Conservation (phyloP, 1,140 invertebrate genomes). For the Zaprionus ornatus region DNA sequence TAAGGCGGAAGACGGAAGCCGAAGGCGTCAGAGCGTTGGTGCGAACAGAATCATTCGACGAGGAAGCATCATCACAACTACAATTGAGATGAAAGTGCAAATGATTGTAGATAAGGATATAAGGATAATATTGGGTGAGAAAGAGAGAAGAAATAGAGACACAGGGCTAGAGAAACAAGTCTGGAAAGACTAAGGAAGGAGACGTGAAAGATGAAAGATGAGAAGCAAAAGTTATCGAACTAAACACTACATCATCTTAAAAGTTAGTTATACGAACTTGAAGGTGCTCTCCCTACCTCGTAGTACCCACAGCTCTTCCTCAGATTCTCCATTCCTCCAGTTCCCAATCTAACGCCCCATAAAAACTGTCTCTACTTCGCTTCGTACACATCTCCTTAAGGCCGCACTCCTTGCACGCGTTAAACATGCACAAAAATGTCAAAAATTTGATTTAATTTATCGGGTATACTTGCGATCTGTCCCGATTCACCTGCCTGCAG, state of each 20-base stretch:
- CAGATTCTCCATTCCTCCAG: background rate
- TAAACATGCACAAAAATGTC: slow-evolving; percentile 64
- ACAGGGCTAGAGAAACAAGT: background rate
- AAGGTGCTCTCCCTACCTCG: background rate
- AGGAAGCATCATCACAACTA: slow-evolving; percentile 34
- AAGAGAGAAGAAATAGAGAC: background rate
- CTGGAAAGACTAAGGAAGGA: background rate
- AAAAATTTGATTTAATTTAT: slow-evolving; percentile 78
- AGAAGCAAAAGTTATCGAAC: too few species aligned
- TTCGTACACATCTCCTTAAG: background rate
- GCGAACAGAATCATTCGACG: slow-evolving; percentile 54
- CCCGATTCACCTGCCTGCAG: slow-evolving; percentile 38
- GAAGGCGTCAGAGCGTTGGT: slow-evolving; percentile 49
- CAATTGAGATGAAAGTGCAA: slow-evolving; percentile 33
- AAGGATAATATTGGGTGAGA: background rate
- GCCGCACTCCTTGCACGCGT: slow-evolving; percentile 62
- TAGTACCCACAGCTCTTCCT: background rate
- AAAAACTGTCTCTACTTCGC: background rate
- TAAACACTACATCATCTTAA: too few species aligned
- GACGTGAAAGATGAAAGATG: too few species aligned
- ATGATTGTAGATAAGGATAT: slow-evolving; percentile 18
- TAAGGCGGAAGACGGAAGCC: background rate
- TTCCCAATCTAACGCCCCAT: background rate
- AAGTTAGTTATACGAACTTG: background rate
- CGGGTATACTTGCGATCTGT: slow-evolving; percentile 45